A percentile compares a stretch with the other conserved stretches of the same genome.
These are phyloP conservation scores for Machimus rusticus DNA, from an alignment of 2,888 invertebrate species.

Conservation along the genomic window DNA sequence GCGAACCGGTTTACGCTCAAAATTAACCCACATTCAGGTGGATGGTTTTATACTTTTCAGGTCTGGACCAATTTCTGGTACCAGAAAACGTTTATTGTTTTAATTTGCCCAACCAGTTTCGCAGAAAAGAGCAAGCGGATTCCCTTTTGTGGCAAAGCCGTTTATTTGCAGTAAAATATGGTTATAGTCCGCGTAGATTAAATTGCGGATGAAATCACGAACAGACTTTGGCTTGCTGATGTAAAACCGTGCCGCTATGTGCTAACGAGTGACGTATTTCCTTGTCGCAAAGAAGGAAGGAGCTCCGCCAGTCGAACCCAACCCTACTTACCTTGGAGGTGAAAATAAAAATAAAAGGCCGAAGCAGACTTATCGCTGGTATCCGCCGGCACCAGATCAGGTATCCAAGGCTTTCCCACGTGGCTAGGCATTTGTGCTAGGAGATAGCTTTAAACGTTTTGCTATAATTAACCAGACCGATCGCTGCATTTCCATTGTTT, in stretches of 20 bases:
- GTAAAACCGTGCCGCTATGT: not conserved
- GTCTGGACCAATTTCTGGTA: not conserved
- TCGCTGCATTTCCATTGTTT: not conserved
- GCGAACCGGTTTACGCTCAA: not conserved
- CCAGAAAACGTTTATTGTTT: not conserved
- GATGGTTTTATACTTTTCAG: not conserved
- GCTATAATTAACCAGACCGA: not conserved
- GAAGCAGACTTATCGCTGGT: not conserved
- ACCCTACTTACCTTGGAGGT: conserved; percentile 12
- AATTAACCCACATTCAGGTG: not conserved
- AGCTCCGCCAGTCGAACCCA: not conserved
- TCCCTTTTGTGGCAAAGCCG: not conserved
- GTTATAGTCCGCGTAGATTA: not conserved
- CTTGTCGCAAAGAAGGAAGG: conserved; percentile 10
- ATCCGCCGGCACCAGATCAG: not conserved
- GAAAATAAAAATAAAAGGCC: not conserved
- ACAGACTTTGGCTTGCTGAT: not conserved
- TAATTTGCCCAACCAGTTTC: not conserved
- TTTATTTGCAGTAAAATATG: not conserved
- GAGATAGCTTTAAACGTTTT: not conserved
- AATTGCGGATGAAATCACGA: not conserved
- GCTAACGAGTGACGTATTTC: not conserved
- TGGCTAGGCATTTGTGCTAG: not conserved
- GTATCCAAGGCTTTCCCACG: conserved; percentile 9
- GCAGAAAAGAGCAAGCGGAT: not conserved